Evolutionary conservation across 2,113 vertebrate genomes (phyloP), one percentile per base, ranked within the genome.

Genomic region (Pholis gunnellus): DNA sequence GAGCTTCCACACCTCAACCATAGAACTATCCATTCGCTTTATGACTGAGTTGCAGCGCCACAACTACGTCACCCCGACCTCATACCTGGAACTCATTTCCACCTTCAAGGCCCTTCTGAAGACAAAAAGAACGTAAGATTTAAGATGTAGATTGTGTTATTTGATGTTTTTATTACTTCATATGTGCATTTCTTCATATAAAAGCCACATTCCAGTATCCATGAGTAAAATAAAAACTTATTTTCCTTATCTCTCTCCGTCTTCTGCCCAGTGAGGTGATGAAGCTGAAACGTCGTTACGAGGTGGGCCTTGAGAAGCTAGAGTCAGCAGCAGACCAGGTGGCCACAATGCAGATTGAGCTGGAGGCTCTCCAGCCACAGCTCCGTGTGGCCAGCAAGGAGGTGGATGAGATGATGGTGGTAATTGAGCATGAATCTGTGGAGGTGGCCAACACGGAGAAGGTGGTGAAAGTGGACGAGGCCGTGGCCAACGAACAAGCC

Each of bases 61-160:
- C 89, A 98, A 97, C 86, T 99, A 99, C 50, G 97, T 98, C 84
- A 99, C 97, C 36, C 97, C 97, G 36, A 98, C 97, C 56, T 99
- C 97, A 17, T 99, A 98, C 76, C 90, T 99, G 75, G 97, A 98
- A 88, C 94, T 99, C 74, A 98, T 98, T 87, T 98, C 96, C 17
- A 98, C 97, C 83, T 98, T 97, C 92, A 97, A 97, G 91, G 65
- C 89, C 17, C 91, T 99, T 75, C 91, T 99, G 87, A 86, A 95
- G 74, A 95, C 93, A 64, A 97, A 96, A 85, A 94, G 96, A 95
- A 84, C 65, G 97, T 97, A 94, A 96, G 96, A 72, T 56, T 74
- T 48, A 15, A 61, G 1, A 44, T 44, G 9, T n/a, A 34, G n/a
- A n/a, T n/a, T n/a, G n/a, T 4, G 27, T n/a, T 65, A 10, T 61